Percentiles rank a stretch among this genome's conserved stretches.
Conservation (phyloP, 2,888 invertebrate genomes). For the Lasioglossum pauxillum region DNA sequence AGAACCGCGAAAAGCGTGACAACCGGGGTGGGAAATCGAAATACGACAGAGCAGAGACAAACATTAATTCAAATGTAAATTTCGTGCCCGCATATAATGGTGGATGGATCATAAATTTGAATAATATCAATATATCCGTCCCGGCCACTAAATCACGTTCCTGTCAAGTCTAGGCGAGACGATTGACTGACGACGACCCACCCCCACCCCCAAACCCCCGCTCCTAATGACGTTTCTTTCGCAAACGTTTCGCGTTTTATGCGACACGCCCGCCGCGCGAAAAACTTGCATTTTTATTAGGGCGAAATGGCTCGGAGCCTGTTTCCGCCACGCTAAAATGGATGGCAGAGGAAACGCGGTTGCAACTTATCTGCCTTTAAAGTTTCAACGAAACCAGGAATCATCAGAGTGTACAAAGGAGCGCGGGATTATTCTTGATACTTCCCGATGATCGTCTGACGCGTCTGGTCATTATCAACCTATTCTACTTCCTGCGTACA, state of each 20-base stretch:
- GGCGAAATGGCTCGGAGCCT: neutral
- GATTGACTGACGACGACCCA: slow-evolving; percentile 62
- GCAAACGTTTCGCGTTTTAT: slow-evolving; percentile 5
- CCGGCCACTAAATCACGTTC: slow-evolving; percentile 56
- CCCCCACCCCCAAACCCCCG: slow-evolving; percentile 24
- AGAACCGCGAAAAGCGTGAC: slow-evolving; percentile 35
- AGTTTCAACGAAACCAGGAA: neutral
- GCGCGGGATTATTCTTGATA: too few relatives aligned
- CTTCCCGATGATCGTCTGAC: too few relatives aligned
- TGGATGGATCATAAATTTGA: slow-evolving; percentile 70
- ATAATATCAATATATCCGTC: slow-evolving; percentile 67
- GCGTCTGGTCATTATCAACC: too few relatives aligned
- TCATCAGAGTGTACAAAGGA: neutral
- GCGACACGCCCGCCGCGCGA: neutral
- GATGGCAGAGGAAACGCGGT: neutral
- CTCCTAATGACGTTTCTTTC: slow-evolving; percentile 50
- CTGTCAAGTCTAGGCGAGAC: slow-evolving; percentile 53
- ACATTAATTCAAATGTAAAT: slow-evolving; percentile 71
- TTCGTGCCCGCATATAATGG: slow-evolving; percentile 36
- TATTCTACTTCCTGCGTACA: too few relatives aligned
- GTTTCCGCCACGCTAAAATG: neutral
- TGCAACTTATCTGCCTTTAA: neutral
- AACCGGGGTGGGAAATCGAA: slow-evolving; percentile 34
- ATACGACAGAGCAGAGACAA: slow-evolving; percentile 26
- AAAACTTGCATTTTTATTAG: slow-evolving; percentile 3